These are phyloP conservation scores for Phaonia tiefii DNA, from an alignment of 2,888 invertebrate species.

Conservation along the genomic window DNA sequence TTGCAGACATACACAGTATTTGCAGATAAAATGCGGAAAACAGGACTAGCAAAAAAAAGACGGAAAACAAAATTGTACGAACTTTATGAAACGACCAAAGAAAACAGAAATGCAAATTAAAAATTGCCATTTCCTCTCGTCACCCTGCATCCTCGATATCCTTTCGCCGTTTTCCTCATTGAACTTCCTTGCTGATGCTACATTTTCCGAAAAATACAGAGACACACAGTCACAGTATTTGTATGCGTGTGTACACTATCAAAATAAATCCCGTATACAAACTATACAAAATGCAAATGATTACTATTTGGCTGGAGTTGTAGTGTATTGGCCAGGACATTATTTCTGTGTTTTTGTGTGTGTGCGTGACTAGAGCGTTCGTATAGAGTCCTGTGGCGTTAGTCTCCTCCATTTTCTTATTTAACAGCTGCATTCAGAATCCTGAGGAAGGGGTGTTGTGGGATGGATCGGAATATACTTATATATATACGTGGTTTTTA, in stretches of 20 bases:
- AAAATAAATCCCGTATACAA: slow-evolving; percentile 36
- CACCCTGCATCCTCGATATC: not conserved
- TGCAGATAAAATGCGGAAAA: slow-evolving; percentile 59
- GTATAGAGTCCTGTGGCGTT: slow-evolving; percentile 2
- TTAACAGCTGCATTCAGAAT: slow-evolving; percentile 32
- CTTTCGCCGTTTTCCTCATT: not conserved
- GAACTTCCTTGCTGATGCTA: slow-evolving; percentile 9
- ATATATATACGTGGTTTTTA: not conserved
- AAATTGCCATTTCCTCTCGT: slow-evolving; percentile 34
- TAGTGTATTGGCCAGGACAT: not conserved
- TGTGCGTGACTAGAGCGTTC: not conserved
- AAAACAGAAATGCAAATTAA: slow-evolving; percentile 61
- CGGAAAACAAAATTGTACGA: not conserved
- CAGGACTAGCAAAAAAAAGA: not conserved
- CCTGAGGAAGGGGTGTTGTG: too few species aligned
- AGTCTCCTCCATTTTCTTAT: slow-evolving; percentile 7
- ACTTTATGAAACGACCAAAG: slow-evolving; percentile 40
- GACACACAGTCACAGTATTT: not conserved
- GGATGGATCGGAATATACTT: slow-evolving; percentile 6
- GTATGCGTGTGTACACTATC: not conserved
- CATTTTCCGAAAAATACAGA: slow-evolving; percentile 23
- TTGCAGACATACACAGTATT: slow-evolving; percentile 21
- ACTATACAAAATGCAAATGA: slow-evolving; percentile 36
- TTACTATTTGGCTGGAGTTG: not conserved
- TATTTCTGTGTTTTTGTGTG: not conserved